A percentile compares a stretch with the other conserved stretches of the same genome.
phyloP scores from a whole-genome alignment of 1,140 invertebrate species.

The Venturia canescens region DNA sequence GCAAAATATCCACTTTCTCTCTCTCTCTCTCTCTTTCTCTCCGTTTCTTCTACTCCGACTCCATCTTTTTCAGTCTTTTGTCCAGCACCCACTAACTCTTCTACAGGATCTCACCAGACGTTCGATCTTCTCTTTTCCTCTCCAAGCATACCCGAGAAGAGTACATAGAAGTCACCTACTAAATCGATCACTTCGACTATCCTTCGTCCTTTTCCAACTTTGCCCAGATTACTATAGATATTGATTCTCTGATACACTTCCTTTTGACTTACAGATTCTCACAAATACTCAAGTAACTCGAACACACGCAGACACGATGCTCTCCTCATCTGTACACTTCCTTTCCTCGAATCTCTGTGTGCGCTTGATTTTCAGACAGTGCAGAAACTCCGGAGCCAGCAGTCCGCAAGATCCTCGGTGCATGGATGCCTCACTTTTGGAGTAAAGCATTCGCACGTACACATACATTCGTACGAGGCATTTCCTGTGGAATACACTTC shows the following conservation, averaged over 20 bases:
- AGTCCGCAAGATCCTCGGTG: slow-evolving; percentile 28
- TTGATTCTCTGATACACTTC: neutral
- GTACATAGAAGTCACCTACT: neutral
- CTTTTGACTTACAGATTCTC: slow-evolving; percentile 9
- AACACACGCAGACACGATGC: neutral
- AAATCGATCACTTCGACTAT: slow-evolving; percentile 25
- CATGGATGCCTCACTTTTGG: slow-evolving; percentile 18
- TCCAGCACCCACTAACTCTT: no score
- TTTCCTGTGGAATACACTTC: no score
- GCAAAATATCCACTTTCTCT: neutral
- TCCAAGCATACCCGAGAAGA: neutral
- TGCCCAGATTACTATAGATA: slow-evolving; percentile 36
- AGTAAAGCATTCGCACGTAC: neutral
- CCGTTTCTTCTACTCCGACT: no score
- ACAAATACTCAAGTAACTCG: neutral
- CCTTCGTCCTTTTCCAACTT: slow-evolving; percentile 24
- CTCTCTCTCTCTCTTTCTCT: no score
- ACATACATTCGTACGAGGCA: neutral
- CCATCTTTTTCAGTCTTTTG: no score
- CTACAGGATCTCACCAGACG: neutral
- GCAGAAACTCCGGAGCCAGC: slow-evolving; percentile 13
- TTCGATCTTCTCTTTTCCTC: neutral
- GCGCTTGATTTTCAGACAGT: neutral
- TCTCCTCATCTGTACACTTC: neutral
- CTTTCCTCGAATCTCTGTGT: neutral